These are phyloP conservation scores for Galaxea fascicularis DNA, from an alignment of 92 coral and sea anemone genomes.

Conservation along the genomic window DNA sequence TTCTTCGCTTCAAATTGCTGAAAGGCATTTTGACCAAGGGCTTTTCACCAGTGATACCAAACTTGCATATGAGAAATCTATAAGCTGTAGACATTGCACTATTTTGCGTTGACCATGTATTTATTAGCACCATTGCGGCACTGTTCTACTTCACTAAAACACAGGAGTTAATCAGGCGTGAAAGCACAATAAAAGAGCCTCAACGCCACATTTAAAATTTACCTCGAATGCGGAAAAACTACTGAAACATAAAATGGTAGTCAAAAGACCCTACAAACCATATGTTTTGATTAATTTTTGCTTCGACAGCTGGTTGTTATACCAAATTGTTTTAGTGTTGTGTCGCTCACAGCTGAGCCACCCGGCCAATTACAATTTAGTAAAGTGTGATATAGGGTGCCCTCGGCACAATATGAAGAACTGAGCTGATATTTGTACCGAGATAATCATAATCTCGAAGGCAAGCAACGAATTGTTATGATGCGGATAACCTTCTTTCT, in stretches of 20 bases:
- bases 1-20: background rate
- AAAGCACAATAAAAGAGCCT: conserved; percentile 9
- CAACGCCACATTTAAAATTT: background rate
- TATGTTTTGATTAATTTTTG: background rate
- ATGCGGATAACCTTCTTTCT: conserved; percentile 2
- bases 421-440: conserved; percentile 18
- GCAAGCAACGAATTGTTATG: background rate
- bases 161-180: conserved; percentile 17
- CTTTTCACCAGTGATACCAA: background rate
- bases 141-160: background rate
- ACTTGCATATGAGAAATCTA: background rate
- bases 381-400: background rate
- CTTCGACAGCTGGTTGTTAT: background rate
- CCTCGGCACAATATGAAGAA: conserved; percentile 8
- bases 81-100: too few species aligned
- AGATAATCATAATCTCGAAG: background rate
- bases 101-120: too few species aligned
- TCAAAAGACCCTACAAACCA: background rate
- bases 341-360: conserved; percentile 7
- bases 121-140: background rate
- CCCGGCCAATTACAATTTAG: background rate
- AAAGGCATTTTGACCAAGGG: background rate
- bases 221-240: conserved; percentile 46
- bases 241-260: conserved; percentile 10
- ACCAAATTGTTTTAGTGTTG: background rate